These are phyloP conservation scores for Drosophila engyochracea DNA, from an alignment of 2,888 invertebrate species.

Conservation along the genomic window DNA sequence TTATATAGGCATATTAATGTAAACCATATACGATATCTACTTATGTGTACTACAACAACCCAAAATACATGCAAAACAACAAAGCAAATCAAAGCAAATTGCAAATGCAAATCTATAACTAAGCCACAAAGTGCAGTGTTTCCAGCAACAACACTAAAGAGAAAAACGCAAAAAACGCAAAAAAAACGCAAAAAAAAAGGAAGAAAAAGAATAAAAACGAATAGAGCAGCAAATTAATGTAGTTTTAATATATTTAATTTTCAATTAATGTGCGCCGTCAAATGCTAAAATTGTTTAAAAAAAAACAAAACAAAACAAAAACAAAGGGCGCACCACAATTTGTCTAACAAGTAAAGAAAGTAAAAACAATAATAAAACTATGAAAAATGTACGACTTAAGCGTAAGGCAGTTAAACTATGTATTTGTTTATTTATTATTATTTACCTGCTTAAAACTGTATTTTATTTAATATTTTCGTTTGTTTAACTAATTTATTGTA, in stretches of 20 bases:
- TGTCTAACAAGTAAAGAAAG: slow-evolving; percentile 50
- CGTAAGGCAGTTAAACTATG: slow-evolving; percentile 47
- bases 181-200: slow-evolving; percentile 10
- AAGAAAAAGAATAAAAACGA: neutral
- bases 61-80: slow-evolving; percentile 18
- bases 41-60: slow-evolving; percentile 44
- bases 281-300: slow-evolving; percentile 34
- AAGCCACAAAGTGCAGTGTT: slow-evolving; percentile 45
- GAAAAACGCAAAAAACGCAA: slow-evolving; percentile 12
- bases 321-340: slow-evolving; percentile 52
- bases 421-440: slow-evolving; percentile 47
- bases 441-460: slow-evolving; percentile 32
- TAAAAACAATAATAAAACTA: slow-evolving; percentile 3
- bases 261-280: slow-evolving; percentile 32
- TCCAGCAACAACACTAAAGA: slow-evolving; percentile 25
- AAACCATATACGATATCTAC: slow-evolving; percentile 71
- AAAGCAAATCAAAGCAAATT: slow-evolving; percentile 10
- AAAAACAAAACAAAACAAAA: slow-evolving; percentile 8
- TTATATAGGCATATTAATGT: slow-evolving; percentile 72
- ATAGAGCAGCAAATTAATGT: slow-evolving; percentile 36
- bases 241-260: slow-evolving; percentile 41
- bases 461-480: slow-evolving; percentile 40
- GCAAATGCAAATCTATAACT: slow-evolving; percentile 25
- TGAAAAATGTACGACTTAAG: slow-evolving; percentile 55
- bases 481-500: slow-evolving; percentile 70